phyloP scores from a whole-genome alignment of 1,140 invertebrate genomes.

The Harpegnathos saltator region DNA sequence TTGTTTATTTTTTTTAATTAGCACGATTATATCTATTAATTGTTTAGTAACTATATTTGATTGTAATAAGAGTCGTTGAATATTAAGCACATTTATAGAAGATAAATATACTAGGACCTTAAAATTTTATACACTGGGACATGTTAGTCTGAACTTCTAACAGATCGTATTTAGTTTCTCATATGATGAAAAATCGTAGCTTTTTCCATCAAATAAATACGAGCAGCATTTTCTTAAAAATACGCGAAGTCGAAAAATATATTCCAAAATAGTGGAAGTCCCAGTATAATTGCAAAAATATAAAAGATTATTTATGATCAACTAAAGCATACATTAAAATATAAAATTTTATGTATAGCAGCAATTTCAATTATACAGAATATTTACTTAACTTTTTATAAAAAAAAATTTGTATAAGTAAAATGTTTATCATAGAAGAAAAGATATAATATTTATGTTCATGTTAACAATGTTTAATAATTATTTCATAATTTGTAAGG shows the following conservation, averaged over 20 bases:
- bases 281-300: neutral
- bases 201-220: neutral
- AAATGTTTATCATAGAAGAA: neutral
- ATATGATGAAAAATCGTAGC: neutral
- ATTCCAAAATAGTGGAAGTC: neutral
- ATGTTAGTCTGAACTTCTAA: no score
- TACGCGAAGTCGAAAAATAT: neutral
- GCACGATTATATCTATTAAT: conserved; percentile 20
- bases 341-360: conserved; percentile 33
- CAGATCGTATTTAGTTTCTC: neutral
- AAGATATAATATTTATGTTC: neutral
- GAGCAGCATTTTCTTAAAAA: neutral
- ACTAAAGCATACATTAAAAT: conserved; percentile 10
- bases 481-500: neutral
- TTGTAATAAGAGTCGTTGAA: neutral
- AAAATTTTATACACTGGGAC: neutral
- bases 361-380: neutral
- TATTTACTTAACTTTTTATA: neutral
- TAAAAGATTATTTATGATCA: conserved; percentile 4
- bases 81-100: conserved; percentile 41
- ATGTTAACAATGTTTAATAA: conserved; percentile 1
- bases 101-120: conserved; percentile 4
- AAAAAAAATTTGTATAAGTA: conserved; percentile 13
- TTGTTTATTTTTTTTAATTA: conserved; percentile 25
- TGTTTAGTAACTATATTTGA: conserved; percentile 22